Evolutionary conservation across 2,888 invertebrate species (phyloP), one percentile per base, ranked within the genome.

Genomic region (Tridacna crocea): DNA sequence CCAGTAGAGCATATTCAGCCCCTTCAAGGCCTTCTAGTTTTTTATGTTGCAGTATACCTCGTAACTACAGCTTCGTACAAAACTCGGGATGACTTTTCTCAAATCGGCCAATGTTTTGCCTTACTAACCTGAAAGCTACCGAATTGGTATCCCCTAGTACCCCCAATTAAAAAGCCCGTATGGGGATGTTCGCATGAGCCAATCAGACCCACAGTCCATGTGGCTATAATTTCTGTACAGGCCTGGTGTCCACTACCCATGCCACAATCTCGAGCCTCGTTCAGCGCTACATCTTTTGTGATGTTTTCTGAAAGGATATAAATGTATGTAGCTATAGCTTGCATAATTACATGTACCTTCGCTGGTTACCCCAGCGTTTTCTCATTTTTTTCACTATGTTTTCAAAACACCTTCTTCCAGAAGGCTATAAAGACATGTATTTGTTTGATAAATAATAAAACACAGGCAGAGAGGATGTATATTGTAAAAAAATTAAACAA

Each of bases 171-270:
- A 58, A 84, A 68, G 2, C 87, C 88, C 17, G 77, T 75, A n/a
- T 87, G 63, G 0, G 83, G 75, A 60, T 81, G 66, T 13, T 72
- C 48, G 46, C 88, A 89, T 11, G 74, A 55, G 4, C 88, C 88
- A 11, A 65, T 24, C 46, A 77, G 19, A 0, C 88, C 88, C 0
- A 88, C 72, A 0, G 84, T 80, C 88, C 88, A 89, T 11, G 87
- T 15, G 6, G 73, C 78, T 12, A 88, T 74, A 0, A 76, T 77
- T 13, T 83, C 77, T 0, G 15, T n/a, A 48, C 87, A 87, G 0
- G 75, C 84, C 2, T 22, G 58, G 15, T 63, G 24, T 0, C 77
- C 51, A 0, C 75, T 70, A 0, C 75, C 46, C 85, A 75, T 79
- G 26, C 22, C 27, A n/a, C 70, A 79, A 0, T 0, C 36, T 24